Percentiles rank a stretch among this genome's conserved stretches.
Conservation (phyloP, 2,797 vertebrate species). For the Amblyraja radiata region DNA sequence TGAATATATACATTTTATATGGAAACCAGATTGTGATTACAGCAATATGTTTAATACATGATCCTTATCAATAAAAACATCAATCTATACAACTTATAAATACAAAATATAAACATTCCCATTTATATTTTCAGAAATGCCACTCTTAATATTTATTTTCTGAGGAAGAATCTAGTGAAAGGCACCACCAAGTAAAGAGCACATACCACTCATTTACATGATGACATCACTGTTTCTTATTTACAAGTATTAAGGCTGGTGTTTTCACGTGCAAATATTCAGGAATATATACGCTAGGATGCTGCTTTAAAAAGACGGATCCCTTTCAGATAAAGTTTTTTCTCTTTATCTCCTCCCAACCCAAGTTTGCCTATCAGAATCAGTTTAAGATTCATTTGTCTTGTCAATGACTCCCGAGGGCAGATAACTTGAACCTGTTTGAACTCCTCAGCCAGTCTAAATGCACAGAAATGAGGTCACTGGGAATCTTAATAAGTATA, state of each 20-base stretch:
- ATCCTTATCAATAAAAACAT: conserved; percentile 34
- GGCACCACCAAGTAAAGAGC: conserved; percentile 81
- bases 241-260: conserved; percentile 82
- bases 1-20: conserved; percentile 14
- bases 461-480: conserved; percentile 22
- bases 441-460: neutral
- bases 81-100: conserved; percentile 28
- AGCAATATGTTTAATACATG: conserved; percentile 17
- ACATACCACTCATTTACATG: conserved; percentile 25
- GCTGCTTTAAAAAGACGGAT: neutral
- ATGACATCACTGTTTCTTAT: conserved; percentile 50
- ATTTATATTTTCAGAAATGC: conserved; percentile 40
- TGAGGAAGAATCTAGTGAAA: conserved; percentile 67
- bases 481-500: neutral
- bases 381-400: neutral
- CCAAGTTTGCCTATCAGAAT: neutral
- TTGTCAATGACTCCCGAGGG: neutral
- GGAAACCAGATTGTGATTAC: neutral
- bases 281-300: conserved; percentile 10
- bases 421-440: neutral
- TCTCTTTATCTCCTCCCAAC: neutral
- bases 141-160: conserved; percentile 50
- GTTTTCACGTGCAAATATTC: conserved; percentile 74
- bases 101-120: conserved; percentile 32
- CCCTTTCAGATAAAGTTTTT: neutral